Evolutionary conservation across 2,888 invertebrate species (phyloP).

Genomic region (Drosophila meridiana): DNA sequence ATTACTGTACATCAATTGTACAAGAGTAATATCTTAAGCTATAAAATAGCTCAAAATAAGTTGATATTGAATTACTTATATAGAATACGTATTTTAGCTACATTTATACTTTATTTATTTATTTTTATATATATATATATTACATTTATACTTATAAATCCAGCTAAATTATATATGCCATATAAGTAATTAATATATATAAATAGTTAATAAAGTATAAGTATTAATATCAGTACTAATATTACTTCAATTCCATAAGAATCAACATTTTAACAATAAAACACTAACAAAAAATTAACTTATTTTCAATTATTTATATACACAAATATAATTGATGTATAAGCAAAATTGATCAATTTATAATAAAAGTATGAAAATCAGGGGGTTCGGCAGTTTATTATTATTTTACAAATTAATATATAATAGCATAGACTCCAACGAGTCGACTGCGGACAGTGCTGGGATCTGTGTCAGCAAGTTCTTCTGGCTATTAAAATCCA

Average conservation of each 20-base stretch:
- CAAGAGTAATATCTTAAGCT: background rate
- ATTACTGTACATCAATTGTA: background rate
- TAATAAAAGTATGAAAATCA: background rate
- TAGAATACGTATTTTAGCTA: background rate
- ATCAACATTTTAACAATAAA: background rate
- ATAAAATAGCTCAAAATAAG: background rate
- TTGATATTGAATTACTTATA: background rate
- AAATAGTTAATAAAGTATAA: no score
- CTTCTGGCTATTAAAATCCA: conserved; percentile 40
- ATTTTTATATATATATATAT: no score
- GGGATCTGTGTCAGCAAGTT: conserved; percentile 46
- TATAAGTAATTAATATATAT: no score
- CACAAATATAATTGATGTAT: background rate
- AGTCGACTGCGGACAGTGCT: conserved; percentile 19
- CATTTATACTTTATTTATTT: background rate
- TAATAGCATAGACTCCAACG: background rate
- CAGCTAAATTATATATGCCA: no score
- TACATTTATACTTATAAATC: no score
- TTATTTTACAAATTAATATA: background rate
- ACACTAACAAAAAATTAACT: background rate
- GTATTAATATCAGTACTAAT: background rate
- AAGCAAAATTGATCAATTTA: background rate
- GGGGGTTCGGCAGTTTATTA: background rate
- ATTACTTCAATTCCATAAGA: background rate
- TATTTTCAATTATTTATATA: background rate